These are phyloP conservation scores for Eueremaeus valkanovi DNA, from an alignment of 2,888 invertebrate genomes.

Conservation along the genomic window DNA sequence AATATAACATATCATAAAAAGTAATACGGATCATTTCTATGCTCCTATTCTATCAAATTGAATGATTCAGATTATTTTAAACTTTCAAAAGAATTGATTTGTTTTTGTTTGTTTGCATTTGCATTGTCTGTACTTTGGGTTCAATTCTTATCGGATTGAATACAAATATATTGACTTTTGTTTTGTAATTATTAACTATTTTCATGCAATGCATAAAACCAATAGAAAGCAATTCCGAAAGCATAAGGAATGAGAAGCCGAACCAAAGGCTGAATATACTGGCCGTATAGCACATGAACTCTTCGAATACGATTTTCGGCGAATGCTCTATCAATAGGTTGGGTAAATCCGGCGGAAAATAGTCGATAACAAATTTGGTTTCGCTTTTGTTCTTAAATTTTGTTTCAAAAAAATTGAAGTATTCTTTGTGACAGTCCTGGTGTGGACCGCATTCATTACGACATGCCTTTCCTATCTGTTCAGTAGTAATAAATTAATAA, in stretches of 20 bases:
- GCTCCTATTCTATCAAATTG: too few relatives aligned
- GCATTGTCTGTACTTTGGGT: too few relatives aligned
- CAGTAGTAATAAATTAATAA: background rate
- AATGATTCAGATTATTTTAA: too few relatives aligned
- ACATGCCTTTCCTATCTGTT: background rate
- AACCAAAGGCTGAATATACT: slow-evolving; percentile 2
- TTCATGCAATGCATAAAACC: background rate
- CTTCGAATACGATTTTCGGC: background rate
- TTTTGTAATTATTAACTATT: background rate
- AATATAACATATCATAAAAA: too few relatives aligned
- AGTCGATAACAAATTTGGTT: background rate
- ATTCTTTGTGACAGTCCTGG: background rate
- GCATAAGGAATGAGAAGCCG: background rate
- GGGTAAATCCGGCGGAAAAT: background rate
- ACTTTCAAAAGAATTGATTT: too few relatives aligned
- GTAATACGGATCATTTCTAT: too few relatives aligned
- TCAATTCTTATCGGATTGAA: too few relatives aligned
- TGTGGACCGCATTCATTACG: background rate
- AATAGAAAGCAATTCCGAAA: background rate
- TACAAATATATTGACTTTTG: background rate
- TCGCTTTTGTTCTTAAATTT: background rate
- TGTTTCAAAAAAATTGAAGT: background rate
- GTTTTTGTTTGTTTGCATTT: too few relatives aligned
- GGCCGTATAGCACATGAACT: background rate
- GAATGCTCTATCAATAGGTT: background rate